Evolutionary conservation across 2,113 vertebrate genomes (phyloP).

Genomic region (Corvus moneduloides): DNA sequence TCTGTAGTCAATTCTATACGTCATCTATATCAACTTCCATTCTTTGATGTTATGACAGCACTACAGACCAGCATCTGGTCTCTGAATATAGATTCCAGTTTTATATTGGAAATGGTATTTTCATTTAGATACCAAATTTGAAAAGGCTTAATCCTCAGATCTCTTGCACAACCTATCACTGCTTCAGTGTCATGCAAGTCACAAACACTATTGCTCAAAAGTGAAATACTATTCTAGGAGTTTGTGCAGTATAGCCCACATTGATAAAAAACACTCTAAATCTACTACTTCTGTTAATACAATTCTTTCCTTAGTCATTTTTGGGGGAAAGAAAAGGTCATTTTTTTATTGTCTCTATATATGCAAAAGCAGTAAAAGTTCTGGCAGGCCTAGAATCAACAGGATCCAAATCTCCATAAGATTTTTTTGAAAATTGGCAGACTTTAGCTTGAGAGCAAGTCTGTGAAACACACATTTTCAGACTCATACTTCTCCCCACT

Average conservation of each 20-base stretch:
- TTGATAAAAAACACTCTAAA: background rate
- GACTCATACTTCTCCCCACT: background rate
- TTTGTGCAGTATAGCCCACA: background rate
- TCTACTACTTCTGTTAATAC: background rate
- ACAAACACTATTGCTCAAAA: background rate
- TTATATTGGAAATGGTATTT: background rate
- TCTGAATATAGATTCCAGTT: background rate
- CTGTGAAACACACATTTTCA: background rate
- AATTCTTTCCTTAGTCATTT: background rate
- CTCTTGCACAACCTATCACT: background rate
- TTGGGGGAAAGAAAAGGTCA: background rate
- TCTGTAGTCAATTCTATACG: background rate
- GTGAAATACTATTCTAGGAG: background rate
- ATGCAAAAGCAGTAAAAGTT: background rate
- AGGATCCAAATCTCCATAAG: background rate
- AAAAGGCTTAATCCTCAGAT: background rate
- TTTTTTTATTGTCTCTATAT: background rate
- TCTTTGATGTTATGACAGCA: background rate
- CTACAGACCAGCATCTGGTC: background rate
- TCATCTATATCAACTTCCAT: background rate
- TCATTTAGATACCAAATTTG: background rate
- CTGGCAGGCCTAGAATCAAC: background rate
- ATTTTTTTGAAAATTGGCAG: background rate
- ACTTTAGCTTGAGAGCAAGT: background rate
- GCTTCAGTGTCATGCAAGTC: background rate